Conservation (phyloP, 1,140 invertebrate genomes). For the Drosophila rufa region DNA sequence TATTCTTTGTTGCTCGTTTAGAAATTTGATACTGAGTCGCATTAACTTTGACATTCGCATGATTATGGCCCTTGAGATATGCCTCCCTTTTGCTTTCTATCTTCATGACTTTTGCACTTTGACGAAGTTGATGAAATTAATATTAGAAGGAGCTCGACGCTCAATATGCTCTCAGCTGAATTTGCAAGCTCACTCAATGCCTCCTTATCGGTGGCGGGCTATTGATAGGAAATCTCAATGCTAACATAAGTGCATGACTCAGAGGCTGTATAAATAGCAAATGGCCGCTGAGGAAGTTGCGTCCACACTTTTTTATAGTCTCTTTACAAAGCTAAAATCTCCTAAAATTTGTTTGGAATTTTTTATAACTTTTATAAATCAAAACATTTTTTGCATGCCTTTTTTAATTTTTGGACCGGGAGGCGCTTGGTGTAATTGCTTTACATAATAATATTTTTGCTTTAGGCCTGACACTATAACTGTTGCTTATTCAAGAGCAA, state of each 20-base stretch:
- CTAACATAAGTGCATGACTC: conserved; percentile 54
- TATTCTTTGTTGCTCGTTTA: conserved; percentile 3
- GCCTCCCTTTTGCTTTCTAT: conserved; percentile 11
- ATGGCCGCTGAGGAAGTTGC: conserved; percentile 14
- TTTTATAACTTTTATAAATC: too few relatives aligned
- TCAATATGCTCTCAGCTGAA: conserved; percentile 36
- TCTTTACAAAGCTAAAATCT: too few relatives aligned
- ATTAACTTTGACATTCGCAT: conserved; percentile 78
- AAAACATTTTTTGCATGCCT: too few relatives aligned
- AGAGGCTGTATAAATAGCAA: conserved; percentile 24
- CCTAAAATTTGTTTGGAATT: too few relatives aligned
- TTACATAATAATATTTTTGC: too few relatives aligned
- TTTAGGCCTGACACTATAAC: too few relatives aligned
- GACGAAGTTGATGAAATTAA: conserved; percentile 70
- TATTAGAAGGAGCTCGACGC: conserved; percentile 43
- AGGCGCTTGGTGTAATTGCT: too few relatives aligned
- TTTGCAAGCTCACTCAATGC: conserved; percentile 65
- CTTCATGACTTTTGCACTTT: conserved; percentile 77
- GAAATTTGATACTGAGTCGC: conserved; percentile 68
- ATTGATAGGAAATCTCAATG: conserved; percentile 46
- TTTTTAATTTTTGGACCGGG: too few relatives aligned
- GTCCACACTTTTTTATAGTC: background rate
- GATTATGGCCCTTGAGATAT: conserved; percentile 70
- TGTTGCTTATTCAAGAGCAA: too few relatives aligned
- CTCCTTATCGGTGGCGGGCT: conserved; percentile 63